A percentile compares a stretch with the other conserved stretches of the same genome.
phyloP scores from a whole-genome alignment of 2,113 vertebrate species.

The Notothenia coriiceps region DNA sequence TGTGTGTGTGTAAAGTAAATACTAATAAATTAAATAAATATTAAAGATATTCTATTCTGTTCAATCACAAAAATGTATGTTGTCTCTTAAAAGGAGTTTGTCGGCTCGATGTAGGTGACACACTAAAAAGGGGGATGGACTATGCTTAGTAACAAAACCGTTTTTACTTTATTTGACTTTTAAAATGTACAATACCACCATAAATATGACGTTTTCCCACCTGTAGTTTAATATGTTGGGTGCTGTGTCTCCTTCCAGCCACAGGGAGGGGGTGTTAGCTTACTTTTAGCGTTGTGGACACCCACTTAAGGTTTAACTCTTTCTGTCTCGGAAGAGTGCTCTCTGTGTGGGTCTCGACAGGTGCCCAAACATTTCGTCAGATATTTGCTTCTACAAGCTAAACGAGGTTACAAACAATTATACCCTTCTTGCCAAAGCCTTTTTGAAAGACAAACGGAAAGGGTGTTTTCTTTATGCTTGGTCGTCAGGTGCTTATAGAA shows the following conservation, averaged over 20 bases:
- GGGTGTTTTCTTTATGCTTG: no score
- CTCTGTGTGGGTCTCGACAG: neutral
- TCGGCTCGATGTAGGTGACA: neutral
- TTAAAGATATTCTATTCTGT: no score
- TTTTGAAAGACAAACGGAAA: neutral
- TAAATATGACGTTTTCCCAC: neutral
- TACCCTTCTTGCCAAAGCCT: accelerated
- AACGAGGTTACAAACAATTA: slow-evolving; percentile 15
- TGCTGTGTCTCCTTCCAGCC: slow-evolving; percentile 25
- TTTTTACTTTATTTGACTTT: neutral
- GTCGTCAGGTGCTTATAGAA: neutral
- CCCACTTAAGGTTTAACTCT: neutral
- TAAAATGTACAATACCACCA: neutral
- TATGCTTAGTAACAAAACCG: neutral
- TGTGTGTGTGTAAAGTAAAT: no score
- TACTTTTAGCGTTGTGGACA: neutral
- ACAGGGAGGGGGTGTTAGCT: slow-evolving; percentile 50
- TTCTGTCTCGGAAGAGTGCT: slow-evolving; percentile 24
- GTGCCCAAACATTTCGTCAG: slow-evolving; percentile 57
- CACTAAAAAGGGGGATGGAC: neutral
- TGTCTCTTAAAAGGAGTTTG: neutral
- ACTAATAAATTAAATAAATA: no score
- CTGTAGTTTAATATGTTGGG: no score
- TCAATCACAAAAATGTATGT: no score
- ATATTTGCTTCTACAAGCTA: slow-evolving; percentile 5